These are phyloP conservation scores for Thereva nobilitata DNA, from an alignment of 2,888 invertebrate species.

Conservation along the genomic window DNA sequence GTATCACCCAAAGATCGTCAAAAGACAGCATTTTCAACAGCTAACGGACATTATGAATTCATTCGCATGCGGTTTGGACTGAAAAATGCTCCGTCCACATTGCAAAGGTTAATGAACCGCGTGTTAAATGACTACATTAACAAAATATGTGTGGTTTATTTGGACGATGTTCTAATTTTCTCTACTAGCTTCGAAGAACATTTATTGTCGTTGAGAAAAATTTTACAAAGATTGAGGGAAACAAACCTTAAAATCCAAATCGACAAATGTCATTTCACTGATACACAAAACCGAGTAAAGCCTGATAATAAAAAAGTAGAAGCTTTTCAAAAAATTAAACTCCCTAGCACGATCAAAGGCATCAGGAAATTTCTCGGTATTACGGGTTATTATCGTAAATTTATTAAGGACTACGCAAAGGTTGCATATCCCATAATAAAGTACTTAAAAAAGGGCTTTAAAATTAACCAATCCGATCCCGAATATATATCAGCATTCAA, in stretches of 20 bases:
- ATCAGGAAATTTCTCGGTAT: constrained; percentile 37
- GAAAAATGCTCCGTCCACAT: no score
- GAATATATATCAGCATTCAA: no score
- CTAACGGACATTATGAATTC: constrained; percentile 48
- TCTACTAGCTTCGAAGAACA: constrained; percentile 40
- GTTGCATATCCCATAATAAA: no score
- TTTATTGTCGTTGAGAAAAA: constrained; percentile 31
- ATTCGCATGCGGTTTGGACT: not conserved
- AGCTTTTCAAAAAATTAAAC: constrained; percentile 34
- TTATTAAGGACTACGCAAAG: constrained; percentile 22
- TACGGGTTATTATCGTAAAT: constrained; percentile 36
- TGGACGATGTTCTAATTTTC: constrained; percentile 45
- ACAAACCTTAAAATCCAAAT: constrained; percentile 40
- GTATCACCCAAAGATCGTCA: constrained; percentile 42
- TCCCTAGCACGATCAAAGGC: constrained; percentile 19
- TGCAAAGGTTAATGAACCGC: no score
- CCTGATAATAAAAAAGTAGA: constrained; percentile 47
- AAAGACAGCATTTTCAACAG: constrained; percentile 49
- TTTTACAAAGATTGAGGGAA: constrained; percentile 21
- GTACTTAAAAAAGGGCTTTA: no score
- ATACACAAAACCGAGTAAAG: constrained; percentile 43
- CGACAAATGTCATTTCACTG: constrained; percentile 36
- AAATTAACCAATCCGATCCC: no score
- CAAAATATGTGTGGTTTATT: no score
- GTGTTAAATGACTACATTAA: no score